These are phyloP conservation scores for Dolichomitus sp. DNA, from an alignment of 2,888 invertebrate genomes.

Conservation along the genomic window DNA sequence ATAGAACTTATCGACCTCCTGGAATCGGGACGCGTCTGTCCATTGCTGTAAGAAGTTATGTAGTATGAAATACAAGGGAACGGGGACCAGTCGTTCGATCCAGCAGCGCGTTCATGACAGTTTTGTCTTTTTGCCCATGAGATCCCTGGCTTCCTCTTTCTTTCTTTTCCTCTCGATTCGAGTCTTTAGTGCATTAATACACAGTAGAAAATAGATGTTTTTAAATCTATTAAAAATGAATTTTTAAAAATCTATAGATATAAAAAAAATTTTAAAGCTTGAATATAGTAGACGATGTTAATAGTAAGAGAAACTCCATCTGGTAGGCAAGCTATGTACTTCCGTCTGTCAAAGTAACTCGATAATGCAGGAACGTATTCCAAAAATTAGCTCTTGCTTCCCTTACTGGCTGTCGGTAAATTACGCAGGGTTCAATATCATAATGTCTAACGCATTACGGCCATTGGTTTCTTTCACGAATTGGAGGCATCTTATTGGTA, in stretches of 20 bases:
- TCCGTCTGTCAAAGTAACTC: background rate
- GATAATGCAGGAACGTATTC: background rate
- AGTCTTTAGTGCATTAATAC: too few relatives aligned
- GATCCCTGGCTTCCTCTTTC: slow-evolving; percentile 36
- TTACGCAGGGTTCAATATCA: background rate
- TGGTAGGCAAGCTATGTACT: slow-evolving; percentile 2
- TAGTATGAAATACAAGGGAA: slow-evolving; percentile 28
- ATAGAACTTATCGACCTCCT: slow-evolving; percentile 25
- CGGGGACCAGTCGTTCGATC: slow-evolving; percentile 16
- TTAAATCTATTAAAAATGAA: too few relatives aligned
- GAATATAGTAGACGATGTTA: background rate
- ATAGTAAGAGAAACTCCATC: slow-evolving; percentile 23
- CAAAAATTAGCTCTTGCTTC: background rate
- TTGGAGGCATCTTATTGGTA: background rate
- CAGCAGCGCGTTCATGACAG: slow-evolving; percentile 30
- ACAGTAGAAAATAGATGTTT: too few relatives aligned
- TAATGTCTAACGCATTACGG: background rate
- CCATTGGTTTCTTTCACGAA: background rate
- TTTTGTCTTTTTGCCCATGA: slow-evolving; percentile 11
- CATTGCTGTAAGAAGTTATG: slow-evolving; percentile 22
- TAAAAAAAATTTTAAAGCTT: too few relatives aligned
- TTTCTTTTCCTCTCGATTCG: slow-evolving; percentile 63
- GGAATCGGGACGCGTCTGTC: slow-evolving; percentile 10
- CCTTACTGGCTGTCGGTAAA: background rate
- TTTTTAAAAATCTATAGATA: too few relatives aligned